Base-by-base conservation (phyloP, 2,797 vertebrate species). In the Brachymystax lenok region DNA sequence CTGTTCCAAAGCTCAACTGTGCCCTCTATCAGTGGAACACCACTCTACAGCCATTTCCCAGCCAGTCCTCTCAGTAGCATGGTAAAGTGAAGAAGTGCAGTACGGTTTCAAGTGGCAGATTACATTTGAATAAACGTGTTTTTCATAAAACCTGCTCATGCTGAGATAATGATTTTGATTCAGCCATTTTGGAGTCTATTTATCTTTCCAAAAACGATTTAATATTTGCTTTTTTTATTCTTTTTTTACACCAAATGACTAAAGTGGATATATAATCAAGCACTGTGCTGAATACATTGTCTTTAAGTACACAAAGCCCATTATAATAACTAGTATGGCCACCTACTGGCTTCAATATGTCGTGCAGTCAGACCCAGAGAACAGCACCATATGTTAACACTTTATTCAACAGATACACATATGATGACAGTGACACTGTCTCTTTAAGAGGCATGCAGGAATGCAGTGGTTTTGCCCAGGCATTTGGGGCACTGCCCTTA, bases 401-500 rank as follows among this genome's bases (percentile, higher is more conserved):
- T 91, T 92, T 91, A 79, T 84, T 88, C 86, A 80, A 88, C 84
- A 90, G 85, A 89, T 86, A 87, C 73, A 79, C 87, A 83, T 59
- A 56, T 69, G 88, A 90, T 88, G 88, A 88, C 90, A 90, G 83
- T 81, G 88, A 83, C 79, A 46, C 40, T 46, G 40, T 46, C 40
- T 46, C 40, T 46, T 46, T 46, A 46, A 46, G 40, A 13, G 10
- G 40, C 40, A 46, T 46, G 10, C 77, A 78, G 83, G 93, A 94
- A 94, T 94, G 92, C 81, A 92, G 91, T 76, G 92, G 93, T 94
- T 83, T 90, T 90, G 86, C 90, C 86, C 76, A 87, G 90, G 92
- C 88, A 88, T 92, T 92, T 89, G 88, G 91, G 91, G 89, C 89
- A 90, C 91, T 93, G 92, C 91, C 91, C 91, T 92, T 84, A 86